A percentile compares a stretch with the other conserved stretches of the same genome.
Conservation (phyloP, 2,113 vertebrate species). For the Ptilorrhoa leucosticta region DNA sequence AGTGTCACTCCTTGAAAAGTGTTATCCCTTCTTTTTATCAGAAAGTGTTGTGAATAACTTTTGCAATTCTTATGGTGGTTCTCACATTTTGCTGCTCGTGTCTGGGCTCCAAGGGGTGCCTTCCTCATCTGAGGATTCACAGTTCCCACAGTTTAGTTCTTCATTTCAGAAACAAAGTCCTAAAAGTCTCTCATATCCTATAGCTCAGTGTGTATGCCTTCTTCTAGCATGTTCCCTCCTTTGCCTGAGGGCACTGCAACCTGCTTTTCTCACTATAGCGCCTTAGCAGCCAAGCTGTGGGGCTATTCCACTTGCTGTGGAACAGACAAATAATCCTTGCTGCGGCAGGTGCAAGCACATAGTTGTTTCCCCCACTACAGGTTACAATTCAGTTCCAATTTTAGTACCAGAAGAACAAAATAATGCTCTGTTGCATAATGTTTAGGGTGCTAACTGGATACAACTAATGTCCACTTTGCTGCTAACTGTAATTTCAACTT, state of each 20-base stretch:
- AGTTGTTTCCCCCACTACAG: background rate
- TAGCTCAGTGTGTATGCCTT: background rate
- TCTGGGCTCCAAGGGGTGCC: background rate
- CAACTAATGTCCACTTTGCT: background rate
- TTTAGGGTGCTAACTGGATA: background rate
- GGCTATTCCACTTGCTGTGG: background rate
- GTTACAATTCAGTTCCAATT: background rate
- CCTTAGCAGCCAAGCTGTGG: background rate
- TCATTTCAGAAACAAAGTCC: background rate
- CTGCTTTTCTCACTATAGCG: fast-evolving
- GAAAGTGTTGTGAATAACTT: background rate
- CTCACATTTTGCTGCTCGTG: background rate
- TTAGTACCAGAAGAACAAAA: background rate
- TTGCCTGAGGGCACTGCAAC: background rate
- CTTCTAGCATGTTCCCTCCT: background rate
- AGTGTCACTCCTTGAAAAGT: background rate
- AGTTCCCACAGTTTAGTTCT: background rate
- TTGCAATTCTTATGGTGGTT: background rate
- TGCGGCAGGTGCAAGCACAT: background rate
- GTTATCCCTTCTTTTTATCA: background rate
- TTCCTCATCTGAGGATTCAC: background rate
- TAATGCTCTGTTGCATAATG: background rate
- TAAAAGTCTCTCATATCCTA: background rate
- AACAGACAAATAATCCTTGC: background rate
- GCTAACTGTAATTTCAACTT: background rate